phyloP scores from a whole-genome alignment of 1,140 invertebrate genomes.

The Platorchestia sp. region DNA sequence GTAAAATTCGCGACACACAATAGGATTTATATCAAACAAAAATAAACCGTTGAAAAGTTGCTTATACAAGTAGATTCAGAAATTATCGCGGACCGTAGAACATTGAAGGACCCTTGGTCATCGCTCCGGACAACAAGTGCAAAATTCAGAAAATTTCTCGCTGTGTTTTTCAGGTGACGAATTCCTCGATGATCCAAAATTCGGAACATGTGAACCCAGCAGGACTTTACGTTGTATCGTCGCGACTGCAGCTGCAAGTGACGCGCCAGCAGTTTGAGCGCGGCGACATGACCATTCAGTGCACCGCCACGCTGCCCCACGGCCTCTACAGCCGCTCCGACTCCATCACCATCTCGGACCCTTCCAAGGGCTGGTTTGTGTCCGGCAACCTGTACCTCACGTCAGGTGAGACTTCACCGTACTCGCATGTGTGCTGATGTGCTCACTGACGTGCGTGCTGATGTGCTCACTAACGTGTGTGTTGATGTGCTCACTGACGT shows the following conservation, averaged over 20 bases:
- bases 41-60: too few relatives aligned
- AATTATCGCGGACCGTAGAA: too few relatives aligned
- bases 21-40: too few relatives aligned
- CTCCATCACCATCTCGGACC: constrained; percentile 60
- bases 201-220: constrained; percentile 57
- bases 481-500: too few relatives aligned
- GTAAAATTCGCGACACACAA: too few relatives aligned
- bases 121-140: too few relatives aligned
- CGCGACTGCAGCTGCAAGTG: constrained; percentile 52
- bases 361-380: constrained; percentile 61
- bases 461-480: too few relatives aligned
- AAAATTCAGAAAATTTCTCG: too few relatives aligned
- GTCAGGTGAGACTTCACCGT: constrained; percentile 57
- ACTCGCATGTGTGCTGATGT: background rate
- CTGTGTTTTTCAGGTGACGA: background rate
- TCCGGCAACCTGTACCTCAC: constrained; percentile 63
- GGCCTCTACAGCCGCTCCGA: constrained; percentile 58
- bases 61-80: too few relatives aligned
- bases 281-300: constrained; percentile 59
- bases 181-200: background rate
- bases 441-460: too few relatives aligned
- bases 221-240: constrained; percentile 54
- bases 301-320: constrained; percentile 58
- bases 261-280: constrained; percentile 56
- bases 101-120: too few relatives aligned